Conservation (phyloP, 2,797 vertebrate genomes). For the Ficedula albicollis region DNA sequence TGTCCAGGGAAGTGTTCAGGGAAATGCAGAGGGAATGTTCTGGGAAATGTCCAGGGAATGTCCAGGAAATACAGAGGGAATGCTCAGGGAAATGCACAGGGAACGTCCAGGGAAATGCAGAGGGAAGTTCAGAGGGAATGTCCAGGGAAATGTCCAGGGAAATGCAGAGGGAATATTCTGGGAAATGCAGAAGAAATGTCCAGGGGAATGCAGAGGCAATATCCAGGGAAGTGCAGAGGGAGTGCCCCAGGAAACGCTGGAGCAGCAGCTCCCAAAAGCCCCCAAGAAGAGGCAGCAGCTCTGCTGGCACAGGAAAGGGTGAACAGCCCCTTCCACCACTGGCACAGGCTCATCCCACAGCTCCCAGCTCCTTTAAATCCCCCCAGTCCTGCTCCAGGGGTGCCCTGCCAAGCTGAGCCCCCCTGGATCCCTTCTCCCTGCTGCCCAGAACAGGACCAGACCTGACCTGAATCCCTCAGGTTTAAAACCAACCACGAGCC, state of each 20-base stretch:
- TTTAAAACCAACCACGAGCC: not conserved
- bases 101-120: not conserved
- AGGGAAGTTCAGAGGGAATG: rapidly evolving
- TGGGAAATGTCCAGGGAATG: rapidly evolving
- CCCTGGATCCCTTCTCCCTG: not conserved
- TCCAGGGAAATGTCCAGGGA: not conserved
- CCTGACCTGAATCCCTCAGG: not conserved
- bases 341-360: not conserved
- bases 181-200: rapidly evolving
- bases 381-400: not conserved
- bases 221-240: not conserved
- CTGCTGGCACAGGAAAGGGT: not conserved
- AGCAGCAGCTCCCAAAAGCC: not conserved
- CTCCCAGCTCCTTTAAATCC: not conserved
- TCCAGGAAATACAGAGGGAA: rapidly evolving
- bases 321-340: rapidly evolving
- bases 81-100: not conserved
- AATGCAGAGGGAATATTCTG: rapidly evolving
- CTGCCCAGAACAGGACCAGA: not conserved
- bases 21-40: not conserved
- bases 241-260: not conserved
- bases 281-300: not conserved
- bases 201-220: rapidly evolving
- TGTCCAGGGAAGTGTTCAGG: rapidly evolving
- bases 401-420: rapidly evolving